Conservation (phyloP, 1,140 invertebrate genomes). For the Zaprionus gabonicus region DNA sequence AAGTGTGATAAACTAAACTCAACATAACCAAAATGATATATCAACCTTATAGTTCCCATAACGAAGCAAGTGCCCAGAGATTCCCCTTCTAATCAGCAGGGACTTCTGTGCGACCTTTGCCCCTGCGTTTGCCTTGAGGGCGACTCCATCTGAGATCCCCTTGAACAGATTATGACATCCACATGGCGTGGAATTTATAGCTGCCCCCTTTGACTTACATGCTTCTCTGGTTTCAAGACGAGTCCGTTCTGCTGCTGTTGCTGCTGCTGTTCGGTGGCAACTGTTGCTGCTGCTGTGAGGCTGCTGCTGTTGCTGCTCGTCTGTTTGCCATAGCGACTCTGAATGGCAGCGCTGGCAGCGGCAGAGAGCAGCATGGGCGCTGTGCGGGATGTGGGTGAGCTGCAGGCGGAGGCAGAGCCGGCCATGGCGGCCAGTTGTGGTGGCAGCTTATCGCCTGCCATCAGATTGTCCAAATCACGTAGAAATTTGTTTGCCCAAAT, state of each 20-base stretch:
- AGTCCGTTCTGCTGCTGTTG: conserved; percentile 69
- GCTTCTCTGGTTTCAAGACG: conserved; percentile 83
- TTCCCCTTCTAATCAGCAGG: neutral
- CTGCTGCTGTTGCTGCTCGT: conserved; percentile 21
- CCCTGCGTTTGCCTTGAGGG: neutral
- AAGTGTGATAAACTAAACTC: too few relatives aligned
- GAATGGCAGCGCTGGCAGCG: conserved; percentile 71
- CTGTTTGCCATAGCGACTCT: conserved; percentile 71
- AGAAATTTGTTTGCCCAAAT: conserved; percentile 84
- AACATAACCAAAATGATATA: neutral
- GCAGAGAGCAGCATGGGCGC: conserved; percentile 76
- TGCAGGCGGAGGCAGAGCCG: conserved; percentile 38
- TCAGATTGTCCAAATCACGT: conserved; percentile 83
- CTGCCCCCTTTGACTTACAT: conserved; percentile 72
- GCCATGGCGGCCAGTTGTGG: conserved; percentile 57
- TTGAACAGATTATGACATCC: neutral
- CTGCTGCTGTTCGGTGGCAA: conserved; percentile 25
- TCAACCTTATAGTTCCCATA: neutral
- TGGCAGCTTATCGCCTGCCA: conserved; percentile 71
- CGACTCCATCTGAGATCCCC: neutral
- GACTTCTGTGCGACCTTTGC: neutral
- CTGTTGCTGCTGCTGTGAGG: conserved; percentile 41
- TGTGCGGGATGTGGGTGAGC: conserved; percentile 71
- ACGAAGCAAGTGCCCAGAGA: neutral
- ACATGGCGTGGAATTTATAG: conserved; percentile 47